Conservation (phyloP, 2,888 invertebrate species). For the Pseudoips prasinana region DNA sequence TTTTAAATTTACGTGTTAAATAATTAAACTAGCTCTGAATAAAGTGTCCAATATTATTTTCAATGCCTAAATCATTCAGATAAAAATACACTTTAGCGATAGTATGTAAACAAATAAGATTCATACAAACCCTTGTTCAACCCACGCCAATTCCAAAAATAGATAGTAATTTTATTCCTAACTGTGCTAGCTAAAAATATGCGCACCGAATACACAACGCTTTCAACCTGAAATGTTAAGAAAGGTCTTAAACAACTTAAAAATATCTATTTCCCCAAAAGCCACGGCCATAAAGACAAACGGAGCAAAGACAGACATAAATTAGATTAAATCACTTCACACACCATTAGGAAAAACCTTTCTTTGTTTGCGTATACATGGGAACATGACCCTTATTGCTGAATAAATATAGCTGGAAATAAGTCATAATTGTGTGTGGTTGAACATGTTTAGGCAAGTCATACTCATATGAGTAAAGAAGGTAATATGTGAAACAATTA, state of each 20-base stretch:
- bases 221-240: conserved; percentile 24
- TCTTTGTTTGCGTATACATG: conserved; percentile 37
- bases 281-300: conserved; percentile 45
- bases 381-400: conserved; percentile 36
- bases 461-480: conserved; percentile 26
- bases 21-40: too few relatives aligned
- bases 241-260: conserved; percentile 35
- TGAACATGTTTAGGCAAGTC: conserved; percentile 34
- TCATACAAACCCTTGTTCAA: too few relatives aligned
- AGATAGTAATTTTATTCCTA: too few relatives aligned
- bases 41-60: too few relatives aligned
- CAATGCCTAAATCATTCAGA: too few relatives aligned
- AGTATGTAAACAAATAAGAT: too few relatives aligned
- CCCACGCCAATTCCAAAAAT: too few relatives aligned
- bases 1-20: too few relatives aligned
- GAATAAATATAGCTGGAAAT: conserved; percentile 13
- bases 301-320: conserved; percentile 50
- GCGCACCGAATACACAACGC: conserved; percentile 18
- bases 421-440: conserved; percentile 26
- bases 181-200: conserved; percentile 9
- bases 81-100: too few relatives aligned
- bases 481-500: conserved; percentile 49
- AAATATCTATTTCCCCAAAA: conserved; percentile 39
- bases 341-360: conserved; percentile 59
- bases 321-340: conserved; percentile 67